Percentiles rank a stretch among this genome's conserved stretches.
Evolutionary conservation across 2,888 invertebrate genomes (phyloP).

Genomic region (Pheosia tremula): DNA sequence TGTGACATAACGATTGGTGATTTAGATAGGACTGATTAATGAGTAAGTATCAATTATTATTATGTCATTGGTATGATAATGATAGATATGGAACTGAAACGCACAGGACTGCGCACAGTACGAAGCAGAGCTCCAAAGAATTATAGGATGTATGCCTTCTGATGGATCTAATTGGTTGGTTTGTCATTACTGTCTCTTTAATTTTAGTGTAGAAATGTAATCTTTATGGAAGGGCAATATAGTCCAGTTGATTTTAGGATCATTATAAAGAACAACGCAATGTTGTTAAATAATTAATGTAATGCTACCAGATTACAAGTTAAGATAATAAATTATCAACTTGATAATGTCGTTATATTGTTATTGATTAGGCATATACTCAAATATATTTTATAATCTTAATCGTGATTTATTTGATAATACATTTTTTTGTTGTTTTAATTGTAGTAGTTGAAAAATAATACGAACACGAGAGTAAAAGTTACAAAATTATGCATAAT

Average conservation of each 20-base stretch:
- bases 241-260: too few relatives aligned
- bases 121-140: too few relatives aligned
- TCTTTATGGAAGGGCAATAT: too few relatives aligned
- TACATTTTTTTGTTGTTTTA: not conserved
- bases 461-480: not conserved
- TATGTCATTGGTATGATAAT: constrained; percentile 15
- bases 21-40: not conserved
- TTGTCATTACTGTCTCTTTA: too few relatives aligned
- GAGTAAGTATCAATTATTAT: constrained; percentile 4
- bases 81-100: constrained; percentile 1
- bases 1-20: not conserved
- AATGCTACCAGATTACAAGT: constrained; percentile 13
- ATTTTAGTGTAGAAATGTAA: too few relatives aligned
- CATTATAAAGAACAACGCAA: not conserved
- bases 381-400: not conserved
- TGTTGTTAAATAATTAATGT: not conserved
- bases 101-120: not conserved
- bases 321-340: constrained; percentile 15
- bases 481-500: not conserved
- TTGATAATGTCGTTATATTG: constrained; percentile 14
- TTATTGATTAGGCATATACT: not conserved
- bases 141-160: too few relatives aligned
- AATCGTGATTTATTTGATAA: not conserved
- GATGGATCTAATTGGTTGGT: too few relatives aligned
- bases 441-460: not conserved